Base-by-base conservation (phyloP, 2,113 vertebrate genomes). In the Hippotragus niger region DNA sequence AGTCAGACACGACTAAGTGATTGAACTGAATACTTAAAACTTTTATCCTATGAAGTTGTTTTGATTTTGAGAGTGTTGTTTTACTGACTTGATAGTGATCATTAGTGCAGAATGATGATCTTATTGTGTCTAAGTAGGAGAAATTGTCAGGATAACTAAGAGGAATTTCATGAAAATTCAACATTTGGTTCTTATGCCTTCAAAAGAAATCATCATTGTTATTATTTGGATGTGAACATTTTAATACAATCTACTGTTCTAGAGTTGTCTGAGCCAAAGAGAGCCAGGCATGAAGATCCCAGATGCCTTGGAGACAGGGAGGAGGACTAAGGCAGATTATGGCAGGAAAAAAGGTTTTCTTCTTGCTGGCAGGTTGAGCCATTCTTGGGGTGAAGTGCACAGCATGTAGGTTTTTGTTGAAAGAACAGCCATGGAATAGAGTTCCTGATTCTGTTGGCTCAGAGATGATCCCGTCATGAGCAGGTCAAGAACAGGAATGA, bases 131-230 rank as follows among this genome's bases (percentile, higher is more conserved):
- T 14, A 93, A 57, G 43, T 33, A 85, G 5, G 33, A 97, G 50
- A 91, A 78, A 60, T 64, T 83, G 13, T 90, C 33, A 87, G 50
- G 8, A 40, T n/a, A 31, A 3, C 40, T 83, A 90, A 82, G 74
- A 91, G 21, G 19, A 92, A 76, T 95, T 67, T 67, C 27, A 90
- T 58, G 85, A 53, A 82, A 97, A 93, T 60, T 92, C 21, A 96
- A 36, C 53, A 91, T 82, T 95, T 92, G 43, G 17, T 76, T 94
- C 16, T 80, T 94, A 88, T 2, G 4, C 6, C 84, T 13, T 58
- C 86, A 57, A 80, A 94, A 90, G 14, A 82, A 90, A 57, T 93
- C 5, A 36, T 91, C 16, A 92, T 43, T 25, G 16, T 57, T 81
- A 29, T 55, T 91, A 36, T 88, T 88, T 60, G 5, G 82, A 60